Base-by-base conservation (phyloP, 2,888 invertebrate species). In the Leptinotarsa tumamoca region DNA sequence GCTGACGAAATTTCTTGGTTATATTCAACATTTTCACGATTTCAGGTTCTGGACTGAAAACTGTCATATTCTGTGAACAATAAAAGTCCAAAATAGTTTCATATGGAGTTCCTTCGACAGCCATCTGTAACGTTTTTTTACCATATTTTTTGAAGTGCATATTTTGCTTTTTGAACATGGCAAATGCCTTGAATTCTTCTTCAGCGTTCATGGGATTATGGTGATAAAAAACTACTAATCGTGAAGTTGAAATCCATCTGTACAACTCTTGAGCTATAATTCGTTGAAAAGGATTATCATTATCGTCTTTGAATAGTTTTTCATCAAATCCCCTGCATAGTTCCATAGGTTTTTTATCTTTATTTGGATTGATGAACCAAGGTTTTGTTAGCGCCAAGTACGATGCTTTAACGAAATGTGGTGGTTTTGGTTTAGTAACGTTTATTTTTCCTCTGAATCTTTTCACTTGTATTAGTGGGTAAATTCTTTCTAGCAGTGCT, bases 381-480 rank as follows among this genome's bases (percentile, higher is more conserved):
- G 95, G 95, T 83, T 92, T 90, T 0, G 93, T 88, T n/a, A 95
- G 88, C 80, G 92, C 92, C 67, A 94, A 86, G 61, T 94, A 90
- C 80, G 91, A 90, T 21, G 93, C 93, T 79, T 93, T 91, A 80
- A 92, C 91, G 85, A 92, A 95, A 87, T 94, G 94, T 1, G 94
- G 93, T 69, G 91, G 89, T 83, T 90, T 91, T 1, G 96, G 96
- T 80, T 90, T 92, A 86, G 94, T 93, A 61, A 96, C 92, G 84
- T 96, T 95, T 71, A 95, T 94, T 89, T 95, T 94, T 3, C 93
- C 93, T 27, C 94, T 90, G 86, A 91, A 94, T 81, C 95, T 90
- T 85, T 92, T 92, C 7, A 91, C 90, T 82, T 93, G 85, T 15
- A 83, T 56, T n/a, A 84, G 52, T 14, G 84, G 84, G 4, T 78